Percentiles rank a stretch among this genome's conserved stretches.
Evolutionary conservation across 92 coral and sea anemone genomes (phyloP).

Genomic region (Actinernus sp.): DNA sequence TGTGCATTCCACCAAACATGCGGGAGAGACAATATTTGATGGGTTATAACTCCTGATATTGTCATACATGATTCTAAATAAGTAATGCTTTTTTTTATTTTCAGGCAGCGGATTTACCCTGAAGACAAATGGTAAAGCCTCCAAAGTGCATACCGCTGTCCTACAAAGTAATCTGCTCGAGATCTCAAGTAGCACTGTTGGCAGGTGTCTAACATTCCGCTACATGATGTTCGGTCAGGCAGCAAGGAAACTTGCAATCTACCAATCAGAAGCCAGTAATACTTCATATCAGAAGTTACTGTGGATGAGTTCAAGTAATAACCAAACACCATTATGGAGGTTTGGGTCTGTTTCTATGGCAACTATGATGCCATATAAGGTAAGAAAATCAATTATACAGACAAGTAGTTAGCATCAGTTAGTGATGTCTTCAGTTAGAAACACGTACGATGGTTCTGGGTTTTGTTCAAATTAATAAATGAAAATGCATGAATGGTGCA

Average conservation of each 20-base stretch:
- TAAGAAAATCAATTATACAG: too few relatives aligned
- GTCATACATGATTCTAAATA: too few relatives aligned
- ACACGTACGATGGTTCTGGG: too few relatives aligned
- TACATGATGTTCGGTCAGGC: conserved; percentile 7
- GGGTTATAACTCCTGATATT: too few relatives aligned
- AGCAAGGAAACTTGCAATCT: conserved; percentile 1
- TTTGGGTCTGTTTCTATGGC: conserved; percentile 16
- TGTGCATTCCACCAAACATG: too few relatives aligned
- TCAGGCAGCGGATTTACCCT: neutral
- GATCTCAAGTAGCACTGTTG: neutral
- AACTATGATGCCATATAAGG: conserved; percentile 10
- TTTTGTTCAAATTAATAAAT: too few relatives aligned
- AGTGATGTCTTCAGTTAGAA: too few relatives aligned
- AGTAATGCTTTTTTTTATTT: too few relatives aligned
- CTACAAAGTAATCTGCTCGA: neutral
- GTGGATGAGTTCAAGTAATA: neutral
- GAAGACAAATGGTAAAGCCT: neutral
- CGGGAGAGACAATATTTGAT: too few relatives aligned
- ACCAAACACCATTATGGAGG: conserved; percentile 1
- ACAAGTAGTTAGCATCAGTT: too few relatives aligned
- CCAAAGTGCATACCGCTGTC: neutral
- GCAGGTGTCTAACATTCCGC: conserved; percentile 10
- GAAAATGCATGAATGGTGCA: too few relatives aligned
- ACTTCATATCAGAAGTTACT: neutral
- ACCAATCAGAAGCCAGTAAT: neutral